Conservation (phyloP, 2,797 vertebrate species). For the Sebastes goodei region DNA sequence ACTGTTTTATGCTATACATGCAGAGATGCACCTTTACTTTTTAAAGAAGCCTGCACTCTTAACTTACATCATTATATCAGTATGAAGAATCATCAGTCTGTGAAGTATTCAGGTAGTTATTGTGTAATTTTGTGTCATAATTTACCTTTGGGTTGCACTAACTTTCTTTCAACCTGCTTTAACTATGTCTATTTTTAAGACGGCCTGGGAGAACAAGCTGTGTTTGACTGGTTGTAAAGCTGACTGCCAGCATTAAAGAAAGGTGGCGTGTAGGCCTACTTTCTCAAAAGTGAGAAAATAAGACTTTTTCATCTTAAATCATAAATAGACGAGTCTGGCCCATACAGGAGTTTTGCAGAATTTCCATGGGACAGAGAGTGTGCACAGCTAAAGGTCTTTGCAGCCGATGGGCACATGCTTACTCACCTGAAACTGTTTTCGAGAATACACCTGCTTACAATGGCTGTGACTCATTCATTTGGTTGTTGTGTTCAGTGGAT, state of each 20-base stretch:
- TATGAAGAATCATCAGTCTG: neutral
- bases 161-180: neutral
- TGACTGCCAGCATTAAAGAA: neutral
- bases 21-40: slow-evolving; percentile 1
- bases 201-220: neutral
- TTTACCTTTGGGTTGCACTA: neutral
- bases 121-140: neutral
- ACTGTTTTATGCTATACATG: neutral
- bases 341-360: neutral
- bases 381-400: neutral
- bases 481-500: neutral
- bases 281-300: neutral
- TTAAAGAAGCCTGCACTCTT: neutral
- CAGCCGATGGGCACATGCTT: neutral
- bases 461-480: neutral
- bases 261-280: neutral
- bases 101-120: neutral
- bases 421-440: neutral
- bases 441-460: neutral
- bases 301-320: neutral
- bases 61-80: neutral
- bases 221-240: neutral
- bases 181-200: neutral
- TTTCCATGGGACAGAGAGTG: neutral
- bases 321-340: neutral